Percentiles rank a stretch among this genome's conserved stretches.
Evolutionary conservation across 2,797 vertebrate species (phyloP).

Genomic region (Platyrinchus mystaceus): DNA sequence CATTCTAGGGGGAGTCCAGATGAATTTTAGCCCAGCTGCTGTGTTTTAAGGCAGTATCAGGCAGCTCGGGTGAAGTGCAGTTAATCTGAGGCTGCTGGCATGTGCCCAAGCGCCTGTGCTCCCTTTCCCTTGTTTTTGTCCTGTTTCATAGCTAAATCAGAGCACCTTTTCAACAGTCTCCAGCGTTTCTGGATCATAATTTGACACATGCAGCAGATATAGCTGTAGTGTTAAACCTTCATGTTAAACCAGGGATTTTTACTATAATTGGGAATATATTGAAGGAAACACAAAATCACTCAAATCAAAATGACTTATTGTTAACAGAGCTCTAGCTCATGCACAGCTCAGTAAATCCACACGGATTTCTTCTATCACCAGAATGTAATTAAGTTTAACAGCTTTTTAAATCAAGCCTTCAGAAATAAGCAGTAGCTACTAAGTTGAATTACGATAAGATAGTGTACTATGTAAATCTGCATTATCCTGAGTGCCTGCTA

Average conservation of each 20-base stretch:
- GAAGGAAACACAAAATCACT: neutral
- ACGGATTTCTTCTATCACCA: neutral
- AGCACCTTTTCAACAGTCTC: neutral
- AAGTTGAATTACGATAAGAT: constrained; percentile 26
- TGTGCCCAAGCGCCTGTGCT: neutral
- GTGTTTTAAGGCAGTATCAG: neutral
- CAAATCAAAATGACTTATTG: neutral
- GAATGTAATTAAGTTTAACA: constrained; percentile 17
- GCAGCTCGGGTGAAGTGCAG: neutral
- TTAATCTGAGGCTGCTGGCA: neutral
- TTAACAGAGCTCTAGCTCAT: neutral
- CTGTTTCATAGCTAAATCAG: neutral
- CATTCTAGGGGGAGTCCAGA: neutral
- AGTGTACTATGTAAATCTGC: neutral
- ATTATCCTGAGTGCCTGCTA: neutral
- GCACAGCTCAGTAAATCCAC: neutral
- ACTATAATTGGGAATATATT: neutral
- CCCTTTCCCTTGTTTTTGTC: neutral
- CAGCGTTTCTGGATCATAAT: neutral
- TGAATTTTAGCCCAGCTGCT: neutral
- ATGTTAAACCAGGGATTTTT: neutral
- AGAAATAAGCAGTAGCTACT: constrained; percentile 3
- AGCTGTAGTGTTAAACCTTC: neutral
- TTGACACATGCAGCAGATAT: neutral
- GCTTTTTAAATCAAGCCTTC: constrained; percentile 2